These are phyloP conservation scores for Mercenaria mercenaria DNA, from an alignment of 1,140 invertebrate species.

Conservation along the genomic window DNA sequence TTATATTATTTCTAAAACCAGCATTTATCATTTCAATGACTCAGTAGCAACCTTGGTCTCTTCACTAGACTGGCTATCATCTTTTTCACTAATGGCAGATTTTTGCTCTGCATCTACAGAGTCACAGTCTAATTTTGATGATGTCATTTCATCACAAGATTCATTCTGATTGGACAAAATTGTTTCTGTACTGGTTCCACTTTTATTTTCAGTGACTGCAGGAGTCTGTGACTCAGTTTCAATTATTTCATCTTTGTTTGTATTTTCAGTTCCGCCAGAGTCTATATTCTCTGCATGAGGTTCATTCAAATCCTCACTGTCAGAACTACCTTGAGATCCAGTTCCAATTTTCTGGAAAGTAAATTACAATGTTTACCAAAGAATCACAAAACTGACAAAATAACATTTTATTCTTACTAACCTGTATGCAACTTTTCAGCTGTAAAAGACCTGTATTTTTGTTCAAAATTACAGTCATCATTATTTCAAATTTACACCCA, in stretches of 20 bases:
- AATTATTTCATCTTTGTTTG: neutral
- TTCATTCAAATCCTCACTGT: neutral
- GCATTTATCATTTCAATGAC: neutral
- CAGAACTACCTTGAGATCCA: no score
- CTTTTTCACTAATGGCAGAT: neutral
- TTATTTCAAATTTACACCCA: no score
- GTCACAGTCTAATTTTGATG: neutral
- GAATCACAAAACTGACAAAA: no score
- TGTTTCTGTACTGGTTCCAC: neutral
- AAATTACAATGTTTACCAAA: no score
- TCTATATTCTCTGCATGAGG: no score
- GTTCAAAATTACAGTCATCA: no score
- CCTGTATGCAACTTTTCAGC: no score
- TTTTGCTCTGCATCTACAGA: neutral
- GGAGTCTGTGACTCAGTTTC: no score
- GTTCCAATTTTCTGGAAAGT: no score
- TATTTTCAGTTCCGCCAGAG: neutral
- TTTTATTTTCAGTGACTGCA: neutral
- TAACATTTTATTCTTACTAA: no score
- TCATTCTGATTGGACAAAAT: constrained; percentile 12
- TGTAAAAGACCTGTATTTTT: no score
- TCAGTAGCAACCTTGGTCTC: neutral
- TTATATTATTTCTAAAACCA: no score
- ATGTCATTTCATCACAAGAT: neutral
- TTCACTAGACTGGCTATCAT: neutral